Base-by-base conservation (phyloP, 23 tunicate species). In the Styela clava region DNA sequence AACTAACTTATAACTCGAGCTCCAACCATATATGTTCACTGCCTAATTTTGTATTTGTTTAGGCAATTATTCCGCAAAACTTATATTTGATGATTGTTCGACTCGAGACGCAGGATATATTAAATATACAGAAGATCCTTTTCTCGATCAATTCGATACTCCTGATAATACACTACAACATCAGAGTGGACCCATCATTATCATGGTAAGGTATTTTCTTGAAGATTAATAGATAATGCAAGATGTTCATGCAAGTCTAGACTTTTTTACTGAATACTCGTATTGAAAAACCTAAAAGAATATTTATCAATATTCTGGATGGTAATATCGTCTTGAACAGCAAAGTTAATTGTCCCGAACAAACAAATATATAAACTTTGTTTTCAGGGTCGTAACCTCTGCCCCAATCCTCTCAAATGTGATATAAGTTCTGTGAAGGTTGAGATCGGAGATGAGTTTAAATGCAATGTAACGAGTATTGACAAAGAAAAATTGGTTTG, bases 401-500 rank as follows among this genome's bases (percentile, higher is more conserved):
- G 95, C 29, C 86, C 95, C 21, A 63, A 80, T 33, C 28, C 34
- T 28, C 1, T 26, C 27, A 44, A 74, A 18, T 89, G 95, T 61
- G 82, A 85, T 34, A 31, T 20, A 3, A 34, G 33, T 9, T 79
- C 82, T 12, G 89, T 77, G 34, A 73, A n/a, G 2, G 86, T 89
- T 9, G 44, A 32, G 52, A 76, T 89, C 34, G 95, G 95, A 27
- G 83, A 81, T 3, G 62, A 81, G n/a, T 36, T 68, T 16, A 33
- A 28, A 12, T 89, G 95, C 52, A 89, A 89, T 34, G 85, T 89
- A 69, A 78, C 94, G 24, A 70, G 87, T 33, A 33, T 84, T 28
- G 94, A 89, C 68, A 64, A 68, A 28, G 85, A 73, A 29, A 87
- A 89, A 62, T 73, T 89, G 24, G 84, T 83, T 2, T 89, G 95